Conservation (phyloP, 2,797 vertebrate genomes). For the Acropternis orthonyx region DNA sequence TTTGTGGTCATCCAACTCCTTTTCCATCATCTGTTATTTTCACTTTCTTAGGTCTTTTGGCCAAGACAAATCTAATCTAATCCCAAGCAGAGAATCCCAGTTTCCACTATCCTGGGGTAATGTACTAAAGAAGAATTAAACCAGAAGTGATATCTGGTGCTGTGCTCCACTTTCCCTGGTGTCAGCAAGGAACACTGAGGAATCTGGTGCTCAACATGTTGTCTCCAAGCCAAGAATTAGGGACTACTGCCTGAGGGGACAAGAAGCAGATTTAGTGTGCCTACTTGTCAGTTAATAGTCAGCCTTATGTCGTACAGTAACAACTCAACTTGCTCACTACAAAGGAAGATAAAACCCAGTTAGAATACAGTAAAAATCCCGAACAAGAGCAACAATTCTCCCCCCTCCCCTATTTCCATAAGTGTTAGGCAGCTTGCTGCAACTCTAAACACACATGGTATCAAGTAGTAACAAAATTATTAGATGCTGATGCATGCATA, state of each 20-base stretch:
- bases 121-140: not conserved
- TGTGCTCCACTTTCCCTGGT: not conserved
- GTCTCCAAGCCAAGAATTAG: slow-evolving; percentile 6
- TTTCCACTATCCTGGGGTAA: not conserved
- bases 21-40: not conserved
- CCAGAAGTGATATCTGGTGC: not conserved
- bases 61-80: not conserved
- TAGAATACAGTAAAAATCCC: not conserved
- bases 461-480: not conserved
- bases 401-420: not conserved
- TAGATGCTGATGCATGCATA: not conserved
- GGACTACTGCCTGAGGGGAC: slow-evolving; percentile 52
- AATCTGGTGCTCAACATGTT: slow-evolving; percentile 5
- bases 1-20: not conserved
- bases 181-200: not conserved
- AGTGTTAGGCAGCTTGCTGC: not conserved
- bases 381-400: not conserved
- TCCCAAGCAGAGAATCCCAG: not conserved
- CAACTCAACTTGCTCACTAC: not conserved
- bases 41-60: not conserved
- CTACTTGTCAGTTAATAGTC: slow-evolving; percentile 13
- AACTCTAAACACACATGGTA: not conserved
- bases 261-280: slow-evolving; percentile 35
- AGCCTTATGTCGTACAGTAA: slow-evolving; percentile 19
- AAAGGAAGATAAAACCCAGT: not conserved